Evolutionary conservation across 2,113 vertebrate genomes (phyloP).

Genomic region (Recurvirostra avosetta): DNA sequence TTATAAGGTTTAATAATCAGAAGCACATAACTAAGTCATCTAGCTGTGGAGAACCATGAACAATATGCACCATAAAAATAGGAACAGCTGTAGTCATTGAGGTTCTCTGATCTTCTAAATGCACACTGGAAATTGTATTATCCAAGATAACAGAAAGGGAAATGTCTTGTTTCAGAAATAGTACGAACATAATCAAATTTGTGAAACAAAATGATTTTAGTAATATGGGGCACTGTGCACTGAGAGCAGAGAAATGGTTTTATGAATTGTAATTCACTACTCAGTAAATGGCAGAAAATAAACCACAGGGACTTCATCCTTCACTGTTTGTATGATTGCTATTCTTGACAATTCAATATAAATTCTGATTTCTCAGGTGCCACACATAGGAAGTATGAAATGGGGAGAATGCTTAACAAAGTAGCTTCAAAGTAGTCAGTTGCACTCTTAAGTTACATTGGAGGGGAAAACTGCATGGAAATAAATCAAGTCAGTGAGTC

Average conservation of each 20-base stretch:
- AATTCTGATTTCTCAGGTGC: neutral
- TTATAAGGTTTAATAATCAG: conserved; percentile 54
- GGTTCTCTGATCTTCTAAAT: conserved; percentile 55
- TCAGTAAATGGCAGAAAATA: conserved; percentile 3
- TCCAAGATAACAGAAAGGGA: conserved; percentile 56
- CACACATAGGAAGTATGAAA: neutral
- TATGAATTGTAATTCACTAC: conserved; percentile 11
- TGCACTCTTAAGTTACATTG: neutral
- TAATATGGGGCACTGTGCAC: neutral
- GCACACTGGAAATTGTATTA: conserved; percentile 51
- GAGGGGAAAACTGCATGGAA: neutral
- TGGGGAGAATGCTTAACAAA: neutral
- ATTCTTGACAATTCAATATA: neutral
- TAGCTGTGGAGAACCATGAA: conserved; percentile 14
- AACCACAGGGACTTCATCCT: neutral
- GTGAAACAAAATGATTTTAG: conserved; percentile 36
- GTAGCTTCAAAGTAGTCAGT: neutral
- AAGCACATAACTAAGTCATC: conserved; percentile 50
- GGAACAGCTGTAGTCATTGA: conserved; percentile 36
- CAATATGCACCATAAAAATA: conserved; percentile 19
- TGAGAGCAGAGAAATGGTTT: neutral
- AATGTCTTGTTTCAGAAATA: conserved; percentile 57
- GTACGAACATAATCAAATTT: conserved; percentile 41
- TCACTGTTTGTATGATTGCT: neutral
- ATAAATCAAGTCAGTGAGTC: neutral